Evolutionary conservation across 2,797 vertebrate species (phyloP).

Genomic region (Galago senegalensis): DNA sequence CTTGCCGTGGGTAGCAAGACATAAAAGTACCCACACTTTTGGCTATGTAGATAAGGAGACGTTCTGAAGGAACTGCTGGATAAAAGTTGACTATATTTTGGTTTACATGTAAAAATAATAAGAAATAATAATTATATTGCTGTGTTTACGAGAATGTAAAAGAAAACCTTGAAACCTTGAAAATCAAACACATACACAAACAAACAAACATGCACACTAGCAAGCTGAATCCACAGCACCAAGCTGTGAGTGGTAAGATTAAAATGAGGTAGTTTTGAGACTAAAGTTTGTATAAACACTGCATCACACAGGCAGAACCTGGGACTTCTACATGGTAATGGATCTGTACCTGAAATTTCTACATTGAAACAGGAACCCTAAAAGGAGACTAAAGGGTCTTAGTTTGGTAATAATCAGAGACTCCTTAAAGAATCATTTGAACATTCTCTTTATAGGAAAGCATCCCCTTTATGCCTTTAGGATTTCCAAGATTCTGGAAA

Average conservation of each 20-base stretch:
- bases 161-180: neutral
- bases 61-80: neutral
- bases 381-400: neutral
- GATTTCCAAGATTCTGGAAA: neutral
- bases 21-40: neutral
- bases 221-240: neutral
- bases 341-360: neutral
- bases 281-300: neutral
- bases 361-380: neutral
- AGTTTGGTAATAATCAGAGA: neutral
- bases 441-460: neutral
- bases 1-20: neutral
- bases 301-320: neutral
- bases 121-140: neutral
- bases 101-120: neutral
- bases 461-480: neutral
- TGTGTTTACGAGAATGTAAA: neutral
- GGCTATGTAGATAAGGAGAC: neutral
- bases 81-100: constrained; percentile 28
- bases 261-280: neutral
- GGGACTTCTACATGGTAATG: neutral
- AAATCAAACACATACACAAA: neutral
- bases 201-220: neutral
- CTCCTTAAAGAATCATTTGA: neutral
- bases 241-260: neutral